Base-by-base conservation (phyloP, 2,888 invertebrate genomes). In the Mythimna vitellina region DNA sequence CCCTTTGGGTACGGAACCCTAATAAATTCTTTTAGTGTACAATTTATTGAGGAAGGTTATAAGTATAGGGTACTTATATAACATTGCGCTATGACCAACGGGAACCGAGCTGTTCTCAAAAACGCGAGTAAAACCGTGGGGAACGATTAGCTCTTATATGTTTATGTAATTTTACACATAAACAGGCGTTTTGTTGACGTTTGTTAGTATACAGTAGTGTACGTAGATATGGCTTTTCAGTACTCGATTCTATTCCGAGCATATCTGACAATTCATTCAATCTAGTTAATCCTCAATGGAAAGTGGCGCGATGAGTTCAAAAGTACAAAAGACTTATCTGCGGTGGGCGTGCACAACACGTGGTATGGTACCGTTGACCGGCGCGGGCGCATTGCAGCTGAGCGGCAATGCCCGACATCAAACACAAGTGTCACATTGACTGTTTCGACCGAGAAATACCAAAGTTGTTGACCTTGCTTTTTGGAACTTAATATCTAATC, bases 251-350 rank as follows among this genome's bases (percentile, higher is more conserved):
- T 62, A 61, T 63, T 67, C 29, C 4, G 14, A 62, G 57, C 35
- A 64, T n/a, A 62, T 62, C 49, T 42, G n/a, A 49, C 65, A 63
- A 63, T 68, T 77, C 64, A 80, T 72, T 73, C 81, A 70, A 70
- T 80, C 57, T 53, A 72, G 63, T 66, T 56, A 67, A 65, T 71
- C 42, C 29, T 71, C 22, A 79, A 80, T 80, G 64, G 35, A 77
- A 76, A 80, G 80, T 77, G 60, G 81, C 77, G 73, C 61, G 80
- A 80, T 80, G 69, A 74, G 73, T 84, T 76, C 80, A 80, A 84
- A 68, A 69, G 84, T 80, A 70, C 75, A 82, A 73, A 70, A 76
- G 70, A 66, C 63, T 74, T 76, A 83, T 81, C 82, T 68, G 25
- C 25, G 32, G 67, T 68, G 53, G 80, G 70, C 79, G 80, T 82